Evolutionary conservation across 1,140 invertebrate genomes (phyloP).

Genomic region (Pseudomyrmex sp.): DNA sequence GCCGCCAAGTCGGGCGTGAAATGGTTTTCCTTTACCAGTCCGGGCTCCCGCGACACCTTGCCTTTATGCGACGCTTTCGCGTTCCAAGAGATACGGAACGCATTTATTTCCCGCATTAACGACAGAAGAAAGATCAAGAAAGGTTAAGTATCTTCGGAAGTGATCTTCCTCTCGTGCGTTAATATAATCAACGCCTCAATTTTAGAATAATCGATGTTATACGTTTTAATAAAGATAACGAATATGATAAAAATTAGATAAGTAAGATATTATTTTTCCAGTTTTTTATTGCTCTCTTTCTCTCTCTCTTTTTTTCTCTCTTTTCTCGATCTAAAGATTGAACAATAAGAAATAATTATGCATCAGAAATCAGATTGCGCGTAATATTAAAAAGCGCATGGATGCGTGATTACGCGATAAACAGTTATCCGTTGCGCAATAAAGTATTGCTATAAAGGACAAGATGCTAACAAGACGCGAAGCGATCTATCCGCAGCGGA

Average conservation of each 20-base stretch:
- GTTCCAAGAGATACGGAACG: constrained; percentile 48
- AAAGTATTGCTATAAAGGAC: constrained; percentile 33
- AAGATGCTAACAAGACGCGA: constrained; percentile 66
- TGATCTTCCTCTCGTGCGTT: neutral
- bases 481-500: constrained; percentile 56
- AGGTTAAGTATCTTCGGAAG: neutral
- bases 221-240: neutral
- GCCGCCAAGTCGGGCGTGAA: constrained; percentile 72
- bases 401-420: neutral
- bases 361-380: neutral
- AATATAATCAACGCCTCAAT: constrained; percentile 29
- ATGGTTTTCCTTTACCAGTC: constrained; percentile 74
- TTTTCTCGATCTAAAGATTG: no score
- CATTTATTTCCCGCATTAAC: constrained; percentile 54
- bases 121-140: neutral
- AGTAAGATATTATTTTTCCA: no score
- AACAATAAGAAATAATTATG: no score
- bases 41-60: constrained; percentile 25
- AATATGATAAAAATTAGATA: neutral
- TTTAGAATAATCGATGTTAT: neutral
- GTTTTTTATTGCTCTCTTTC: no score
- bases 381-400: neutral
- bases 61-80: constrained; percentile 29
- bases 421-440: constrained; percentile 3
- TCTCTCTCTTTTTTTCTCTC: no score